Evolutionary conservation across 2,888 invertebrate species (phyloP), one percentile per base, ranked within the genome.

Genomic region (Leucophora obtusa): DNA sequence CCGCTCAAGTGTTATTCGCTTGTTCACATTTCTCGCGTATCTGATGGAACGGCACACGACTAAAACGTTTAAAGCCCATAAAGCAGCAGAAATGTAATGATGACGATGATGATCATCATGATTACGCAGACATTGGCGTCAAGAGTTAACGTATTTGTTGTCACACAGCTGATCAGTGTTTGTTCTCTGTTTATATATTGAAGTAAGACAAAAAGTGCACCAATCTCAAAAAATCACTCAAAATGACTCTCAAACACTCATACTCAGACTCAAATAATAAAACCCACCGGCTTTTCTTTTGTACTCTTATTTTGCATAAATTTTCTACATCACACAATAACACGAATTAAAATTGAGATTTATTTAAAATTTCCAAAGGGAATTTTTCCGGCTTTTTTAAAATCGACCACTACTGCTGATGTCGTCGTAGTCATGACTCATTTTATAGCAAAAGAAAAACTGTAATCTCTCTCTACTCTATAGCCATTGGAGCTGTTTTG

Each of bases 11-110:
- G 83, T 83, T 84, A 84, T 82, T 83, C 69, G 66, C 86, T 72
- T 85, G 83, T 78, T 82, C 84, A 75, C 82, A 66, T 85, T 86
- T 86, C 85, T 86, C 82, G 83, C 80, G 84, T 85, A 75, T 86
- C 84, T 87, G 86, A 82, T 82, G 79, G 82, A 81, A 82, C 59
- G 73, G 82, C 79, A 79, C 73, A 79, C 82, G 70, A 77, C 82
- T 82, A 56, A 71, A 76, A 58, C 66, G 59, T 80, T 73, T 63
- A 78, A 75, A 75, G 47, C 70, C 70, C 73, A 69, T 28, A 68
- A 69, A 53, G 24, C 60, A 69, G 63, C 38, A 21, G 9, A 11
- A 21, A 38, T 10, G 43, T 47, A 10, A 56, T 75, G 21, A 62
- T 70, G 15, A 21, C 62, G 28, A 47, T 69, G 18, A 75, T 73